phyloP scores from a whole-genome alignment of 1,140 invertebrate genomes.

The Hylyphantes graminicola region DNA sequence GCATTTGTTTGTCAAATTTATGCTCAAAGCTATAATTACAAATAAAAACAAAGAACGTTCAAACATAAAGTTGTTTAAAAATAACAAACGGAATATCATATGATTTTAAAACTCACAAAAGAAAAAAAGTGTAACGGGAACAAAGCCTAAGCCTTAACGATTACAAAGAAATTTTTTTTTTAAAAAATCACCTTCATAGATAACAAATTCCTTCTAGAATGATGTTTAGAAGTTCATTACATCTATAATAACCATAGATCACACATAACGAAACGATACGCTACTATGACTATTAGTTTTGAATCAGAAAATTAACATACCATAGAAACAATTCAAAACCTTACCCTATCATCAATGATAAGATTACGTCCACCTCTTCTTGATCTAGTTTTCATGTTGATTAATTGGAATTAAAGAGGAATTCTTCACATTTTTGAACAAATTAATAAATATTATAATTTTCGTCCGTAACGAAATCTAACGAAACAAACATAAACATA shows the following conservation, averaged over 20 bases:
- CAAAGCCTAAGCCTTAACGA: slow-evolving; percentile 33
- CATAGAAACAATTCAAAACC: slow-evolving; percentile 12
- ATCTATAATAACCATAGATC: no score
- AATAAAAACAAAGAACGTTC: no score
- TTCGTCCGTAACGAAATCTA: slow-evolving; percentile 1
- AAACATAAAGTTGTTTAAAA: no score
- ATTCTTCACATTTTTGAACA: slow-evolving; percentile 31
- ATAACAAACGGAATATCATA: no score
- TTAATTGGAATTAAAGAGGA: neutral
- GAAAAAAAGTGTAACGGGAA: neutral
- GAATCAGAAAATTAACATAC: neutral
- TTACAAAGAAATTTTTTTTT: no score
- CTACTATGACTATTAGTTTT: no score
- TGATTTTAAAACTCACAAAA: no score
- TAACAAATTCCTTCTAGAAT: neutral
- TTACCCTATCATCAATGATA: slow-evolving; percentile 47
- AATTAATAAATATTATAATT: neutral
- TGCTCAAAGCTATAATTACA: no score
- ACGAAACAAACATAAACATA: slow-evolving; percentile 56
- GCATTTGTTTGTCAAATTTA: no score
- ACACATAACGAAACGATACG: no score
- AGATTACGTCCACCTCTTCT: slow-evolving; percentile 1
- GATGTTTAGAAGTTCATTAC: no score
- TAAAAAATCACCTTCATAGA: neutral
- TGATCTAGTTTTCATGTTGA: slow-evolving; percentile 54